Evolutionary conservation across 2,113 vertebrate genomes (phyloP), one percentile per base, ranked within the genome.

Genomic region (Charadrius vociferus): DNA sequence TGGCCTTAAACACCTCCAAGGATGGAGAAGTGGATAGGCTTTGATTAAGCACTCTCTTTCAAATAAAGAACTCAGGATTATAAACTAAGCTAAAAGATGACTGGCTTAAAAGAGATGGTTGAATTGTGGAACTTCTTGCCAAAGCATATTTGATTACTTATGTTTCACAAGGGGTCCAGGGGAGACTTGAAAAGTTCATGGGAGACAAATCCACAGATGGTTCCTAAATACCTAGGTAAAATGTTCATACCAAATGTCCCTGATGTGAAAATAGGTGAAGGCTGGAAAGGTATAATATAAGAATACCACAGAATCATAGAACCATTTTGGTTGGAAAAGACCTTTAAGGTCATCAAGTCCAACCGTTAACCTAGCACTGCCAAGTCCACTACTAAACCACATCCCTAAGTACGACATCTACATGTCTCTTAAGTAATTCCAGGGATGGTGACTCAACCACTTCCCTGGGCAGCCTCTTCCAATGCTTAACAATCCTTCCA

Each of bases 401-500:
- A 5, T 41, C 21, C 17, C 45, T 50, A 58, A 21, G 21, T 1
- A 11, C 4, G 17, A 65, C 43, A 9, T 26, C 24, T 24, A 32
- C 4, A n/a, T 2, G 3, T 12, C 19, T 63, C 81, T 45, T 62
- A 59, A 66, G 32, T 21, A 39, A 1, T 52, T 23, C 14, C 14
- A 50, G 24, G 39, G 14, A 58, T 30, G 17, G 7, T 22, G 36
- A 72, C n/a, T 81, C 15, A 7, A 36, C 21, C 4, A 32, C 36
- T 34, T 71, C 34, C 17, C 30, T 32, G 23, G 23, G 7, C 41
- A 67, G 10, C 4, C 27, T 68, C 12, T 18, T 49, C 30, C 65
- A 86, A 0, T 12, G 21, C 15, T 65, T 65, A 8, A 77, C 2
- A 66, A 79, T 1, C 4, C 2, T 74, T 61, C 50, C 5, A 1